Evolutionary conservation across 64 coral and sea anemone species (phyloP).

Genomic region (Pocillopora damicornis): DNA sequence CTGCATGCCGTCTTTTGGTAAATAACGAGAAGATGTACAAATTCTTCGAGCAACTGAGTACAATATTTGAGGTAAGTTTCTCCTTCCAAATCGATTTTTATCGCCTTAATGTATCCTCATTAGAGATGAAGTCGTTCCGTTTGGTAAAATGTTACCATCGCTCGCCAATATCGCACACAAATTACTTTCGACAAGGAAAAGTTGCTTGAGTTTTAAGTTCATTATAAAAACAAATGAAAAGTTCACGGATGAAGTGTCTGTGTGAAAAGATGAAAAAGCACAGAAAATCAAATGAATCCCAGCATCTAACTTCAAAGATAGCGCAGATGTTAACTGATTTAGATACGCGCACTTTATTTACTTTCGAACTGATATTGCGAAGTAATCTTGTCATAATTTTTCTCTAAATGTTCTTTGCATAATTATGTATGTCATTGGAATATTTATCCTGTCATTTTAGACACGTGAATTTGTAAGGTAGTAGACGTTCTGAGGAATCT

Average conservation of each 20-base stretch:
- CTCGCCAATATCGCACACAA: not conserved
- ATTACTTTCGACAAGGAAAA: not conserved
- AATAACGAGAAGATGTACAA: not conserved
- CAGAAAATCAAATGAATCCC: too few relatives aligned
- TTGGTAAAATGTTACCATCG: not conserved
- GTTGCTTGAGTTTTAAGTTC: not conserved
- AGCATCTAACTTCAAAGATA: too few relatives aligned
- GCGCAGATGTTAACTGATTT: too few relatives aligned
- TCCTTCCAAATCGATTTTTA: not conserved
- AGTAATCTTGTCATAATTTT: too few relatives aligned
- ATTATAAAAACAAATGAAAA: not conserved
- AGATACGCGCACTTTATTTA: too few relatives aligned
- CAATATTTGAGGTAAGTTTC: conserved; percentile 13
- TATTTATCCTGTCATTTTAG: too few relatives aligned
- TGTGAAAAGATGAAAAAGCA: not conserved
- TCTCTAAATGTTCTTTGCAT: too few relatives aligned
- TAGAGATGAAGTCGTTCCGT: not conserved
- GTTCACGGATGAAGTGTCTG: not conserved
- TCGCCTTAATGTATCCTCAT: not conserved
- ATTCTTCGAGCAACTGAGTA: not conserved
- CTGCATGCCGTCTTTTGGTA: not conserved
- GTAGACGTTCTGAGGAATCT: too few relatives aligned
- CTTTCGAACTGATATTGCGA: too few relatives aligned
- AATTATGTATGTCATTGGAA: too few relatives aligned
- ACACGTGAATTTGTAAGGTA: too few relatives aligned